phyloP scores from a whole-genome alignment of 1,140 invertebrate species.

The Branchinecta lindahli region DNA sequence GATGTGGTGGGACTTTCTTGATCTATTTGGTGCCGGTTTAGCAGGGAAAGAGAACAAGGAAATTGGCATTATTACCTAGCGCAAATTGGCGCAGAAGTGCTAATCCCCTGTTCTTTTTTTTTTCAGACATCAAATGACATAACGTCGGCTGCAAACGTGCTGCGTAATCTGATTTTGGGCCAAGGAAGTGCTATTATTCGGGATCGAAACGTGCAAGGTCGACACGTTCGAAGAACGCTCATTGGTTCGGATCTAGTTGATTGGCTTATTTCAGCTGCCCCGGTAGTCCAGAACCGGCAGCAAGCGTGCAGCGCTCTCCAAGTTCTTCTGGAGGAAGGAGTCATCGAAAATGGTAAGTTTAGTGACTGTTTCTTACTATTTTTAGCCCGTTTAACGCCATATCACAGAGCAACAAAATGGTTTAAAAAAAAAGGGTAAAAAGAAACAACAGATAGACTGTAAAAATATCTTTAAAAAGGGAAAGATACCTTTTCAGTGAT shows the following conservation, averaged over 20 bases:
- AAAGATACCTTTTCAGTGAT: no score
- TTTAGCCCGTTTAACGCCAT: not conserved
- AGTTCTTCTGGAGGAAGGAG: constrained; percentile 61
- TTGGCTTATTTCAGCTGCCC: constrained; percentile 43
- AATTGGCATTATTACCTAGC: no score
- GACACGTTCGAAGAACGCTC: not conserved
- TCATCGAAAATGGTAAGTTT: constrained; percentile 53
- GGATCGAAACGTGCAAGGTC: constrained; percentile 9
- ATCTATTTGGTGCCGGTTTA: no score
- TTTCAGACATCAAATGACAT: not conserved
- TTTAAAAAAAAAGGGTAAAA: no score
- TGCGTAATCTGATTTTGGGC: not conserved
- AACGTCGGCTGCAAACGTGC: not conserved
- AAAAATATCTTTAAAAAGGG: no score
- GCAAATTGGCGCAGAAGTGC: no score
- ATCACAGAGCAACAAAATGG: not conserved
- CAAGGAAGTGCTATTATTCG: not conserved
- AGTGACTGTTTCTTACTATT: not conserved
- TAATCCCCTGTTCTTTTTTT: no score
- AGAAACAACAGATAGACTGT: no score
- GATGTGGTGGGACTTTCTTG: no score
- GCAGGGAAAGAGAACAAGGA: no score
- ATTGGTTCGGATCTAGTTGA: constrained; percentile 27
- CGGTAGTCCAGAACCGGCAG: constrained; percentile 31
- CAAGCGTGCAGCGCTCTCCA: constrained; percentile 71